Base-by-base conservation (phyloP, 2,888 invertebrate genomes). In the Seira sanloemensis region DNA sequence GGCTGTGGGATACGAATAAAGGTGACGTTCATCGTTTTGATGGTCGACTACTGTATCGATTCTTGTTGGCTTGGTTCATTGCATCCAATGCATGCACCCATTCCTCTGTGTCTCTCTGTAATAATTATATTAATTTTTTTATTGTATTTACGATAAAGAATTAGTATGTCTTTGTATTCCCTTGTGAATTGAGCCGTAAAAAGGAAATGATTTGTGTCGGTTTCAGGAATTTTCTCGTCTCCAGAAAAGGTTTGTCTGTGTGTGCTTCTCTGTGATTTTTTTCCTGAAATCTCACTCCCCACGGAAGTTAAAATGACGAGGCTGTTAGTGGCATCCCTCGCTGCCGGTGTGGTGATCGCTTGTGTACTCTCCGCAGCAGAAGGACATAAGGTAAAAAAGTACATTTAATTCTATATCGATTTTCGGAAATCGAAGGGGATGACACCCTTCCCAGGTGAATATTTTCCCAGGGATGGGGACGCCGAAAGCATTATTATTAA, bases 261-360 rank as follows among this genome's bases (percentile, higher is more conserved):
- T 37, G 37, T 37, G 5, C 37, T 37, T 37, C 12, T 7, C 37
- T 37, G 37, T 37, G 37, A 37, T 37, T 37, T 37, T 37, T 37
- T 37, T 4, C 12, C 37, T 37, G 4, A 4, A 7, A 12, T 37
- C 37, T 4, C 37, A 12, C 4, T 12, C 4, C 4, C 37, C 37
- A 37, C 37, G 37, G 37, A 37, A 37, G 4, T 37, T n/a, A 76
- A 2, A 54, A 81, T 81, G 81, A 81, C 69, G 81, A 46, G 62
- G 81, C 58, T 65, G 26, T 27, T 76, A 62, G 75, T 26, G 76
- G 71, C 76, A 69, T 81, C 81, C 81, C 75, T 75, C 50, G 68
- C 69, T 18, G 81, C 75, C 37, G 37, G 37, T 37, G 37, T 12
- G 12, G 37, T 37, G 37, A 37, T 37, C 37, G 65, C 54, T 9